A percentile compares a stretch with the other conserved stretches of the same genome.
Evolutionary conservation across 2,113 vertebrate species (phyloP).

Genomic region (Mesocricetus auratus): DNA sequence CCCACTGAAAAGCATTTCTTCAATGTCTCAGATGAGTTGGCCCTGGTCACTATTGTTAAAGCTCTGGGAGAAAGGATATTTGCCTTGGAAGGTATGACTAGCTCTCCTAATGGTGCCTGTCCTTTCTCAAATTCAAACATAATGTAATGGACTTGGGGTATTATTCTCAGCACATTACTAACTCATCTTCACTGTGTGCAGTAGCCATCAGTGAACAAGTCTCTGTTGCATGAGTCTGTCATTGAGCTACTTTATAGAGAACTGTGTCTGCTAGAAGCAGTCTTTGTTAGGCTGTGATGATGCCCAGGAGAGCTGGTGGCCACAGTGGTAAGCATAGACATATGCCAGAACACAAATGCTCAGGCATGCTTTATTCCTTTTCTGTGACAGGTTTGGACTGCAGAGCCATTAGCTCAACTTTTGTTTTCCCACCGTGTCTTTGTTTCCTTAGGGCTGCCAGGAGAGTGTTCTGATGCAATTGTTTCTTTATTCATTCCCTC

Average conservation of each 20-base stretch:
- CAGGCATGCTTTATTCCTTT: not conserved
- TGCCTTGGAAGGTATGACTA: conserved; percentile 94
- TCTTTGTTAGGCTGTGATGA: not conserved
- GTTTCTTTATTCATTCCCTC: not conserved
- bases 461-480: not conserved
- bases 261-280: not conserved
- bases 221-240: not conserved
- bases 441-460: not conserved
- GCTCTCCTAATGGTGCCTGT: conserved; percentile 51
- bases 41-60: conserved; percentile 94
- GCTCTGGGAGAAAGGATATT: conserved; percentile 96
- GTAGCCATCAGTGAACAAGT: not conserved
- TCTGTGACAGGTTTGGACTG: not conserved
- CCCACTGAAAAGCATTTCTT: conserved; percentile 96
- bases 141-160: not conserved
- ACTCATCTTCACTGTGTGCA: not conserved
- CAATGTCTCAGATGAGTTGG: conserved; percentile 96
- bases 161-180: not conserved
- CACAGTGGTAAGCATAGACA: not conserved
- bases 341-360: not conserved
- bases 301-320: not conserved
- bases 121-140: not conserved
- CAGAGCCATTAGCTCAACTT: not conserved
- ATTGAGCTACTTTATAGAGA: not conserved
- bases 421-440: not conserved